A percentile compares a stretch with the other conserved stretches of the same genome.
Conservation (phyloP, 2,797 vertebrate species). For the Liasis olivaceus region DNA sequence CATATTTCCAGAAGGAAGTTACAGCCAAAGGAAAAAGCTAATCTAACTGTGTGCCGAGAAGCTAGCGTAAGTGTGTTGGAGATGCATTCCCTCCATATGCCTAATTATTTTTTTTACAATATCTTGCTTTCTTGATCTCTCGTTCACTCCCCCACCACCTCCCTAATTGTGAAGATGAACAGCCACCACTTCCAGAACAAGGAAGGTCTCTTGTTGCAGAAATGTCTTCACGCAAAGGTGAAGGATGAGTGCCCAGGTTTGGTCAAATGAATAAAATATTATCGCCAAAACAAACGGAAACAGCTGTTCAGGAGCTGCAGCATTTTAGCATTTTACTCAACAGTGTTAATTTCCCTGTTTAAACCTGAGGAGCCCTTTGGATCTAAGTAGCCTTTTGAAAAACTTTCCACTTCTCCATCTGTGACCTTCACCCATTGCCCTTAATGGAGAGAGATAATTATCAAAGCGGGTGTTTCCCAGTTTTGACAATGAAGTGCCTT, state of each 20-base stretch:
- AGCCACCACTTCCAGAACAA: not conserved
- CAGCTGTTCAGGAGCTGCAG: constrained; percentile 34
- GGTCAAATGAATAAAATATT: constrained; percentile 65
- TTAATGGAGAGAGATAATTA: constrained; percentile 68
- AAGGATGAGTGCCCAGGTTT: not conserved
- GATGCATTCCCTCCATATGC: not conserved
- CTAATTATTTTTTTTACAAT: not conserved
- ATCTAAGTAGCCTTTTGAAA: constrained; percentile 64
- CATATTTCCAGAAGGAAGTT: not conserved
- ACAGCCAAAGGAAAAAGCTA: not conserved
- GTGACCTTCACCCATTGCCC: constrained; percentile 62
- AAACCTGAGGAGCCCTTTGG: constrained; percentile 63
- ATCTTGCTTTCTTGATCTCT: not conserved
- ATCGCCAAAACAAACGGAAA: constrained; percentile 62
- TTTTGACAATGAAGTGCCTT: constrained; percentile 57
- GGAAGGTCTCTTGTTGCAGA: not conserved
- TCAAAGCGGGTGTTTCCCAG: constrained; percentile 48
- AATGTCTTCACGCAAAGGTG: constrained; percentile 30
- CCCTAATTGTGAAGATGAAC: not conserved
- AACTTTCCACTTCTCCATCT: constrained; percentile 48
- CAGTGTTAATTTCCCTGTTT: constrained; percentile 68
- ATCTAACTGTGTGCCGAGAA: not conserved
- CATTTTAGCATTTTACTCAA: constrained; percentile 62
- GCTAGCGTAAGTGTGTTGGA: not conserved
- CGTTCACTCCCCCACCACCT: not conserved